These are phyloP conservation scores for Danio tinwini DNA, from an alignment of 2,797 vertebrate species.

Conservation along the genomic window DNA sequence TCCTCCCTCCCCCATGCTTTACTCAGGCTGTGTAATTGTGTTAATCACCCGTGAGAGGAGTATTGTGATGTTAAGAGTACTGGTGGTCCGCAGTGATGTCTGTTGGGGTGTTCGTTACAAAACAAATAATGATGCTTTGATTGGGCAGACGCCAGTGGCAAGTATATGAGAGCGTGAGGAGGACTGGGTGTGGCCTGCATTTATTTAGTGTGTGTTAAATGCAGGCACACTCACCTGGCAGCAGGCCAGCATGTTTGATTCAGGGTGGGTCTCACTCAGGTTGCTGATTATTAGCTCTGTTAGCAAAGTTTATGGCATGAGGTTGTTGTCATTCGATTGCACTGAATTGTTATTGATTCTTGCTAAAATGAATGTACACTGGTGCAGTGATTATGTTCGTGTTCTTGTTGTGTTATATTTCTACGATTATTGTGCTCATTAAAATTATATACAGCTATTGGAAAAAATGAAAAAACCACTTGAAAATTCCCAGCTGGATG, in stretches of 20 bases:
- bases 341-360: not conserved
- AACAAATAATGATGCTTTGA: slow-evolving; percentile 50
- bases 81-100: slow-evolving; percentile 39
- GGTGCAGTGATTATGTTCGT: not conserved
- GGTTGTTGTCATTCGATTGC: not conserved
- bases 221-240: slow-evolving; percentile 73
- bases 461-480: no score
- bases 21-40: slow-evolving; percentile 27
- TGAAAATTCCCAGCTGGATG: no score
- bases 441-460: no score
- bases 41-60: slow-evolving; percentile 35
- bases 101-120: slow-evolving; percentile 48
- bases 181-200: slow-evolving; percentile 73
- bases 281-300: slow-evolving; percentile 28
- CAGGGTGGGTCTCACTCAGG: slow-evolving; percentile 53
- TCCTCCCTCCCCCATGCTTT: not conserved
- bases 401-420: not conserved
- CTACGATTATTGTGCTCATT: no score
- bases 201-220: slow-evolving; percentile 65
- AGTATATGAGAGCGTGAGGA: slow-evolving; percentile 40
- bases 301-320: slow-evolving; percentile 20
- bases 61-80: slow-evolving; percentile 5
- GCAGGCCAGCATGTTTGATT: slow-evolving; percentile 57
- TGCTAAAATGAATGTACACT: not conserved
- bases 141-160: slow-evolving; percentile 38